Evolutionary conservation across 2,888 invertebrate species (phyloP), one percentile per base, ranked within the genome.

Genomic region (Polydrusus cervinus): DNA sequence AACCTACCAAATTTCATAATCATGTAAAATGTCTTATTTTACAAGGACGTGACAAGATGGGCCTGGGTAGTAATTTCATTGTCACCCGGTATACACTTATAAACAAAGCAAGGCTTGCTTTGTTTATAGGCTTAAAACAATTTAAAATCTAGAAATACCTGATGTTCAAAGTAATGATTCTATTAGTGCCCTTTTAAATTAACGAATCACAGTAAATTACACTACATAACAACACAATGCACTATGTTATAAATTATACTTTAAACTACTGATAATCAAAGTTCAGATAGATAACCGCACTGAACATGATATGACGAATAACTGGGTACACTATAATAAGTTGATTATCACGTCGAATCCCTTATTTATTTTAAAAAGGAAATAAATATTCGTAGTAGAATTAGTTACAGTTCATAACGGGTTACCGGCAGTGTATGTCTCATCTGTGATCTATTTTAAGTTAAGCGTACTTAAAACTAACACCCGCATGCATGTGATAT

Each of bases 361-460:
- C 16, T 47, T 16, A 7, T 47, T n/a, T 14, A 47, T 47, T 47
- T 16, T 9, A n/a, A 16, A 16, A 47, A 6, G 47, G 16, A 47
- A 47, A 45, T 45, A 14, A 11, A 0, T 2, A 20, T 18, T 7
- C 20, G 34, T 38, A 38, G 57, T 57, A 38, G 34, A 38, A 38
- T 34, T n/a, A 25, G 34, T 38, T 38, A 30, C n/a, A 38, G 14
- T 34, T 38, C 10, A 55, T 13, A 30, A 55, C 2, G 5, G 30
- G 34, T 38, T 57, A 57, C 34, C 38, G 57, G 57, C 8, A 30
- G 16, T 0, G 0, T 30, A 14, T 38, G 16, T 57, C 0, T 16
- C 13, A 30, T 57, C 57, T 57, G 38, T 16, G 30, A 30, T 57
- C 57, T 57, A 57, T 57, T 57, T 57, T 57, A 38, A 38, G 57